Evolutionary conservation across 2,797 vertebrate species (phyloP), one percentile per base, ranked within the genome.

Genomic region (Pelochelys cantorii): DNA sequence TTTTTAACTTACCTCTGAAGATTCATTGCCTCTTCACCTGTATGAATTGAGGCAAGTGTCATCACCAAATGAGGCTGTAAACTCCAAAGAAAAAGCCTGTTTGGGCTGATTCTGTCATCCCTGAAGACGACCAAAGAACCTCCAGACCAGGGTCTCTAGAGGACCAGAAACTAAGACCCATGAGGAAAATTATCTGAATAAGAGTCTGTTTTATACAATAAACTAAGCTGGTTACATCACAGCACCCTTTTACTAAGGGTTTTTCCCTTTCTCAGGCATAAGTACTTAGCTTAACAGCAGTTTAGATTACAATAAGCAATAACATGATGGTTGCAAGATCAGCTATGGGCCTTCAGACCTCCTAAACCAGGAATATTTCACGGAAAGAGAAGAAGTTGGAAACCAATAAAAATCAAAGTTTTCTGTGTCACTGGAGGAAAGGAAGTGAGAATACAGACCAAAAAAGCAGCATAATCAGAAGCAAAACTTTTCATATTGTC

Each of bases 91-190:
- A 29, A 52, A 78, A 37, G 17, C 55, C 52, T 65, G 0, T 23
- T 37, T 9, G 55, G 17, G 25, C 31, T 56, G 74, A 55, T 25
- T 62, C 81, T 79, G 54, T 17, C 74, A 8, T 4, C 20, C 22
- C 81, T n/a, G 54, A 52, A 2, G 1, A 48, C 75, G 42, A 48
- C 42, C 11, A 55, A 85, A 94, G 55, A 18, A 83, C 20, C 13
- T 11, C 15, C 65, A 85, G 29, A 79, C 7, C 2, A 0, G 0
- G 1, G 9, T 55, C 29, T 81, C 15, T 53, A 52, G 52, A 60
- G 2, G 18, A 27, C 59, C 11, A 55, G 85, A 80, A 89, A 11
- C 52, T 83, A 37, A 1, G 48, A 22, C 14, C 31, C 7, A 4
- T 55, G 29, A 54, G 7, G n/a, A 89, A 37, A 15, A 27, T 52